Evolutionary conservation across 1,140 invertebrate genomes (phyloP).

Genomic region (Neotoxoptera formosana): DNA sequence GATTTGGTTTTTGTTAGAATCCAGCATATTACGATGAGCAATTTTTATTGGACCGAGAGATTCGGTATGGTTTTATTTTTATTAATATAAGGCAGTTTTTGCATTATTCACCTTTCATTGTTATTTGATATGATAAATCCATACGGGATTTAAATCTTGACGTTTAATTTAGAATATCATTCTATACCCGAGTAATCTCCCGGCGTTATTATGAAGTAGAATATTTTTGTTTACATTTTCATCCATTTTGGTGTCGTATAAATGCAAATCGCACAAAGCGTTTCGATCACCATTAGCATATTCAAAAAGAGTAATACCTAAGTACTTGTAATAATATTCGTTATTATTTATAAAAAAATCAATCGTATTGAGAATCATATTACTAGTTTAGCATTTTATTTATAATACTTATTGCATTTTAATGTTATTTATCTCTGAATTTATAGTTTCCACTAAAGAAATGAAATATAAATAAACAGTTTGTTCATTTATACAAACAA

Average conservation of each 20-base stretch:
- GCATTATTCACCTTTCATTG: neutral
- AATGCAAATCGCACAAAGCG: constrained; percentile 7
- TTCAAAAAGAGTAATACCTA: neutral
- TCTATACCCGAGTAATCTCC: neutral
- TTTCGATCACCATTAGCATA: constrained; percentile 37
- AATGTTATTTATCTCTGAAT: neutral
- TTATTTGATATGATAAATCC: neutral
- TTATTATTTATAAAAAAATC: constrained; percentile 19
- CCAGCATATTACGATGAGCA: neutral
- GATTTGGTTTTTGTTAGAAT: neutral
- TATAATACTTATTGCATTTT: neutral
- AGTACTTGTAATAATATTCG: neutral
- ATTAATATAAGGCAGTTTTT: neutral
- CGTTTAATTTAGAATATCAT: constrained; percentile 26
- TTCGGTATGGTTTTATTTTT: neutral
- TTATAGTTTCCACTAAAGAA: neutral
- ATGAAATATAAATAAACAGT: neutral
- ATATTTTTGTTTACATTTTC: constrained; percentile 16
- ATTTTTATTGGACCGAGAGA: neutral
- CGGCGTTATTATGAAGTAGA: neutral
- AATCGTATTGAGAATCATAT: neutral
- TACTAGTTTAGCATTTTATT: constrained; percentile 21
- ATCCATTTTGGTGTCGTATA: constrained; percentile 16
- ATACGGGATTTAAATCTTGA: neutral
- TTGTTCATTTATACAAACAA: neutral